Percentiles rank a stretch among this genome's conserved stretches.
These are phyloP conservation scores for Drosophila rhopaloa DNA, from an alignment of 1,140 invertebrate species.

Conservation along the genomic window DNA sequence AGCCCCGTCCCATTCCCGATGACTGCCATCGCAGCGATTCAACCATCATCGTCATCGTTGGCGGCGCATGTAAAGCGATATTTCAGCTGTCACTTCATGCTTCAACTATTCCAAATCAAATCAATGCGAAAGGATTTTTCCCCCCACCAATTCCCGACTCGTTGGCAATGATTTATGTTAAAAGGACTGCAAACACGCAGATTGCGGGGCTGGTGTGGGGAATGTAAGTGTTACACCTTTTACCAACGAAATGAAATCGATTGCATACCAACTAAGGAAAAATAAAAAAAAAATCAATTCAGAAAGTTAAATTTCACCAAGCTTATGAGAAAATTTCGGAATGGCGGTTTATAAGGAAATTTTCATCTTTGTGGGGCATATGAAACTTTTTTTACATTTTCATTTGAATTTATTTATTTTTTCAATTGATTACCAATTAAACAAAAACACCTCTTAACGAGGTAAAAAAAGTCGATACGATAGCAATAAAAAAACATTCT, in stretches of 20 bases:
- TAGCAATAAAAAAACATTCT: too few relatives aligned
- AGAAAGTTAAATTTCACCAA: constrained; percentile 14
- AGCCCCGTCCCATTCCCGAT: neutral
- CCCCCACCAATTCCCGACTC: constrained; percentile 12
- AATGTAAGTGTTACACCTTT: constrained; percentile 35
- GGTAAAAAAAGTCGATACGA: too few relatives aligned
- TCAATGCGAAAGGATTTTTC: constrained; percentile 69
- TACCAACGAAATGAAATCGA: constrained; percentile 46
- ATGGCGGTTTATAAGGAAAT: neutral
- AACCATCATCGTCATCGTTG: constrained; percentile 45
- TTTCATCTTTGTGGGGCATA: too few relatives aligned
- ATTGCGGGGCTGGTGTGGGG: neutral
- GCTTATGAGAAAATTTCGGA: neutral
- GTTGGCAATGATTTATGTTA: constrained; percentile 76
- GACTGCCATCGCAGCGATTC: constrained; percentile 21
- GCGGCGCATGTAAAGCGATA: constrained; percentile 75
- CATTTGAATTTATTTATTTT: too few relatives aligned
- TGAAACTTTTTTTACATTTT: neutral
- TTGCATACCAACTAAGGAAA: constrained; percentile 34
- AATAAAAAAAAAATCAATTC: constrained; percentile 20
- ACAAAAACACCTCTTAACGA: too few relatives aligned
- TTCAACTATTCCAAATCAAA: constrained; percentile 80
- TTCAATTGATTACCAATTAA: too few relatives aligned
- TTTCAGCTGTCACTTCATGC: constrained; percentile 80
- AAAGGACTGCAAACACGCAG: constrained; percentile 56